These are phyloP conservation scores for Embidobia sp. DNA, from an alignment of 2,888 invertebrate species.

Conservation along the genomic window DNA sequence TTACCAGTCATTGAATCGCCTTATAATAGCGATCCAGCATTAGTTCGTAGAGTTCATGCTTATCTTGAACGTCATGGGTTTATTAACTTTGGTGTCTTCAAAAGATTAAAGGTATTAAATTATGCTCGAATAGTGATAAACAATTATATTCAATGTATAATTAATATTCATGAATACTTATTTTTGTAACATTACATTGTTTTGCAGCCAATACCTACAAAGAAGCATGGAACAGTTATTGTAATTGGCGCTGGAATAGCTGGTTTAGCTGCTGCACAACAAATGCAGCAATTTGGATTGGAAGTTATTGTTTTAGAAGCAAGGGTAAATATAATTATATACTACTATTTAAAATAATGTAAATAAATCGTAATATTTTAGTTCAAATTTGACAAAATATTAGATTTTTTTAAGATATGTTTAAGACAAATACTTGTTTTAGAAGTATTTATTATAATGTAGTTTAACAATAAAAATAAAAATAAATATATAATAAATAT, in stretches of 20 bases:
- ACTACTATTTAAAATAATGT: neutral
- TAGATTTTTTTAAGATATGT: no score
- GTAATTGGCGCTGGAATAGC: conserved; percentile 93
- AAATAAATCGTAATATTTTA: conserved; percentile 4
- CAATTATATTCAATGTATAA: no score
- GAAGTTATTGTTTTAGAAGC: conserved; percentile 95
- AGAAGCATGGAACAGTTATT: conserved; percentile 84
- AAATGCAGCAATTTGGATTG: conserved; percentile 97
- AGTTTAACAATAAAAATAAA: no score
- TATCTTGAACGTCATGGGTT: conserved; percentile 97
- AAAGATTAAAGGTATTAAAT: conserved; percentile 86
- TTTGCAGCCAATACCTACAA: conserved; percentile 80
- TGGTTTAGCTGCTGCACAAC: conserved; percentile 96
- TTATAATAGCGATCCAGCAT: conserved; percentile 94
- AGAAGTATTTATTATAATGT: no score
- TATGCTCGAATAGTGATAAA: no score
- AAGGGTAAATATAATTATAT: conserved; percentile 80
- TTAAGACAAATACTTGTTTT: no score
- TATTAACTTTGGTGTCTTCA: conserved; percentile 98
- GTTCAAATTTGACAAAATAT: conserved; percentile 17
- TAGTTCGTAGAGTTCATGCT: conserved; percentile 92
- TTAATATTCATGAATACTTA: no score
- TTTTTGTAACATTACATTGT: conserved; percentile 42
- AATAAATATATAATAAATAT: no score
- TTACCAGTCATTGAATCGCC: conserved; percentile 93